Evolutionary conservation across 2,888 invertebrate genomes (phyloP).

Genomic region (Drosophila prostipennis): DNA sequence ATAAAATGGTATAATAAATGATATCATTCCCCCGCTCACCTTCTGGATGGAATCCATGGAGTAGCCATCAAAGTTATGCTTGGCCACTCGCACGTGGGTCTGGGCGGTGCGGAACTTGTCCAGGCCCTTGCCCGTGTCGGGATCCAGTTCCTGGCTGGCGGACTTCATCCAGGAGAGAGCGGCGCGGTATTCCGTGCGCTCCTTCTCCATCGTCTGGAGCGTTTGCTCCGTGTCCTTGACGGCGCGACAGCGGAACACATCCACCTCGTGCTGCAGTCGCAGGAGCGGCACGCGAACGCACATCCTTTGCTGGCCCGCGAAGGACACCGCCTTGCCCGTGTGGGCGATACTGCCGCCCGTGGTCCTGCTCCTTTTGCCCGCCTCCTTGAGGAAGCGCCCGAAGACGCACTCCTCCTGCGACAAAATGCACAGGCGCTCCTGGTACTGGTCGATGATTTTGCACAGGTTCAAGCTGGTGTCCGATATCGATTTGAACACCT

Average conservation of each 20-base stretch:
- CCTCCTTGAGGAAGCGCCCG: conserved; percentile 96
- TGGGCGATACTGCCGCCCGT: conserved; percentile 93
- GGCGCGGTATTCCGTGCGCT: conserved; percentile 97
- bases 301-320: conserved; percentile 96
- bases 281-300: conserved; percentile 93
- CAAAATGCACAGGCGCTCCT: conserved; percentile 95
- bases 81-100: conserved; percentile 90
- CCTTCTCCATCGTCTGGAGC: conserved; percentile 96
- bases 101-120: conserved; percentile 98
- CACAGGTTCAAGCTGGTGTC: conserved; percentile 94
- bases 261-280: conserved; percentile 97
- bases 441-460: conserved; percentile 95
- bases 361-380: conserved; percentile 94
- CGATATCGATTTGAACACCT: conserved; percentile 94
- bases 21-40: conserved; percentile 71
- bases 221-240: conserved; percentile 95
- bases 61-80: conserved; percentile 95
- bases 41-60: conserved; percentile 98
- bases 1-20: too few relatives aligned
- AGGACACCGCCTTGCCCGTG: conserved; percentile 94
- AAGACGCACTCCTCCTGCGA: conserved; percentile 98
- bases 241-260: conserved; percentile 97
- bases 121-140: conserved; percentile 97
- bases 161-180: conserved; percentile 99
- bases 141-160: conserved; percentile 96